Evolutionary conservation across 2,888 invertebrate species (phyloP).

Genomic region (Eumerus sabulonum): DNA sequence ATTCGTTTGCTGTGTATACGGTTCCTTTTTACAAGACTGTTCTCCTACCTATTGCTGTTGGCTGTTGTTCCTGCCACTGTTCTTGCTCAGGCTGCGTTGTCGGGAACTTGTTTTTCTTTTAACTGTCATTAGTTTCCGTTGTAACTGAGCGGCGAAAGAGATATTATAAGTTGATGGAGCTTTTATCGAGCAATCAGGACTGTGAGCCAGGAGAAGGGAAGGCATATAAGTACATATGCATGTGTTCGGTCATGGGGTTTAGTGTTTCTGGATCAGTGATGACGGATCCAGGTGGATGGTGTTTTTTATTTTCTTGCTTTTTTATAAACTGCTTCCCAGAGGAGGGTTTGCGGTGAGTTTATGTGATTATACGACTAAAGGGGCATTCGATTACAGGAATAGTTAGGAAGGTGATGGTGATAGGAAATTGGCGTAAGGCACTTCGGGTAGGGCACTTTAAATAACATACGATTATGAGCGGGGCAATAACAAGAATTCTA

Average conservation of each 20-base stretch:
- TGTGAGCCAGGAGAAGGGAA: not conserved
- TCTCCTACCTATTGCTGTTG: conserved; percentile 36
- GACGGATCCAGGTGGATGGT: conserved; percentile 43
- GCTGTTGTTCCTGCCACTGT: conserved; percentile 12
- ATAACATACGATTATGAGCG: too few species aligned
- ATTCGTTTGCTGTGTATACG: conserved; percentile 51
- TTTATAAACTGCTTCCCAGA: too few species aligned
- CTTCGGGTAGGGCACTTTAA: too few species aligned
- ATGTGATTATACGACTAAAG: too few species aligned
- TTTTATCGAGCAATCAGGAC: conserved; percentile 22
- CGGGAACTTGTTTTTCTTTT: conserved; percentile 57
- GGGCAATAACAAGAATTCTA: too few species aligned
- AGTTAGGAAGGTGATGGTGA: too few species aligned
- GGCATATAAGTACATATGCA: conserved; percentile 51
- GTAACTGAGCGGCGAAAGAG: conserved; percentile 38
- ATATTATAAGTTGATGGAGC: conserved; percentile 48
- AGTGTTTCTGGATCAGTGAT: conserved; percentile 33
- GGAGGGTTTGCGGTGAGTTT: too few species aligned
- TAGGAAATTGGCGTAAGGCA: too few species aligned
- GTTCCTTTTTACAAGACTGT: conserved; percentile 44
- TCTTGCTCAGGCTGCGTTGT: conserved; percentile 32
- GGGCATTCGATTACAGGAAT: too few species aligned
- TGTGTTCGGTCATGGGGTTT: conserved; percentile 12
- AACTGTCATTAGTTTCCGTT: conserved; percentile 67
- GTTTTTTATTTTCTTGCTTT: not conserved